Percentiles rank a stretch among this genome's conserved stretches.
Evolutionary conservation across 2,797 vertebrate genomes (phyloP).

Genomic region (Cuniculus paca): DNA sequence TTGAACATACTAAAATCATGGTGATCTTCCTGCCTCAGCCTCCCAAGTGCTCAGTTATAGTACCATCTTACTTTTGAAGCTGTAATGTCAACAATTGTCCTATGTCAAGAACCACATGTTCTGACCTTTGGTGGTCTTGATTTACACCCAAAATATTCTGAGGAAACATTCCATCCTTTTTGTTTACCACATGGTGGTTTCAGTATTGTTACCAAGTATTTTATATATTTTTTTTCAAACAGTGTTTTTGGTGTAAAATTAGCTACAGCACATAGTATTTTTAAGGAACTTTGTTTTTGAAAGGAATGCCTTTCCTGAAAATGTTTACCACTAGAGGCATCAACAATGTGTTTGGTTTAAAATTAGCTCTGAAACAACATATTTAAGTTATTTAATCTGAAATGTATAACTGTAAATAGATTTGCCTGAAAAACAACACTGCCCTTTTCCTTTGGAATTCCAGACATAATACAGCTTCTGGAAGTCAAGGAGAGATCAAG

Average conservation of each 20-base stretch:
- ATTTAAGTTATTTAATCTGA: constrained; percentile 76
- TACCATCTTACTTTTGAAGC: constrained; percentile 11
- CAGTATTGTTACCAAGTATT: constrained; percentile 63
- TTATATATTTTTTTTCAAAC: constrained; percentile 13
- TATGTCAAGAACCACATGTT: neutral
- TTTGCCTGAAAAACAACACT: constrained; percentile 66
- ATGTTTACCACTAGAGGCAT: constrained; percentile 64
- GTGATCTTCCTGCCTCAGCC: neutral
- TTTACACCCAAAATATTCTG: constrained; percentile 35
- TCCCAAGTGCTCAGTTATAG: neutral
- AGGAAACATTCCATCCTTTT: constrained; percentile 41
- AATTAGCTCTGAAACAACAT: constrained; percentile 69
- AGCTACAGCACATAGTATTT: constrained; percentile 67
- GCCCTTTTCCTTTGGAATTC: constrained; percentile 67
- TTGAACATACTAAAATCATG: neutral
- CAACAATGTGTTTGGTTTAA: constrained; percentile 63
- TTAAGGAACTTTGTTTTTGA: constrained; percentile 73
- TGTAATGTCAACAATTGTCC: neutral
- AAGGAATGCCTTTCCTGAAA: constrained; percentile 71
- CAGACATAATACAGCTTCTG: constrained; percentile 54
- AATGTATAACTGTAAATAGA: constrained; percentile 69
- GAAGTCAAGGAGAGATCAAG: constrained; percentile 67
- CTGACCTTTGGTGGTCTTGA: constrained; percentile 36
- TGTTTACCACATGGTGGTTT: constrained; percentile 50
- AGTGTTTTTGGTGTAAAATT: constrained; percentile 64